Evolutionary conservation across 2,113 vertebrate species (phyloP), one percentile per base, ranked within the genome.

Genomic region (Lamprotornis superbus): DNA sequence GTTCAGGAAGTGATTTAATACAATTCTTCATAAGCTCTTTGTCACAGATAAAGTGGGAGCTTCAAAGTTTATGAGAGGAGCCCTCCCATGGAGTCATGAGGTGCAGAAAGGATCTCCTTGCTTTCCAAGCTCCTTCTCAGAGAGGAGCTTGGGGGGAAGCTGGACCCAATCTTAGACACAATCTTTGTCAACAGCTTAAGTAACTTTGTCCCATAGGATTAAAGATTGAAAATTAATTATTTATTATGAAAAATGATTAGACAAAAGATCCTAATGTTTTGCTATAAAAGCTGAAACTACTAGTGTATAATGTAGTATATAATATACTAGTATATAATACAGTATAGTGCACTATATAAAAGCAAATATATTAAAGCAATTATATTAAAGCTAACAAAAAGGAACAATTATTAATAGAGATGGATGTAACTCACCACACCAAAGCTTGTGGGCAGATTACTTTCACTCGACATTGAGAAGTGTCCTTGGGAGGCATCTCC

Each of bases 391-490:
- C 14, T 31, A 31, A 3, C 21, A 59, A 59, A 75, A 86, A 59
- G 35, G 15, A 57, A 14, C 15, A 35, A 31, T 25, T 67, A 4
- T 49, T 17, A 49, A 57, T 2, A 57, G 44, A 59, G 21, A 4
- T 31, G 0, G 1, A 33, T 37, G 44, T 37, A 44, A 50, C 17
- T 60, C 53, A 68, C 16, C 53, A 27, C 27, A 37, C 23, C 17
- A 37, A 37, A 50, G 4, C 17, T 22, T 5, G 0, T 31, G 53
- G 25, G 11, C 37, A 67, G 25, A 27, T 59, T 76, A 50, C 17
- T 52, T 50, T 52, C 53, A 44, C 11, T 50, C 0, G 0, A 2
- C 21, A 7, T 67, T 16, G 1, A 44, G 31, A 7, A 44, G 4
- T 22, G 9, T 27, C 42, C 9, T 19, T 33, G 27, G 25, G 11